These are phyloP conservation scores for Epistrophella euchroma DNA, from an alignment of 2,888 invertebrate genomes.

Conservation along the genomic window DNA sequence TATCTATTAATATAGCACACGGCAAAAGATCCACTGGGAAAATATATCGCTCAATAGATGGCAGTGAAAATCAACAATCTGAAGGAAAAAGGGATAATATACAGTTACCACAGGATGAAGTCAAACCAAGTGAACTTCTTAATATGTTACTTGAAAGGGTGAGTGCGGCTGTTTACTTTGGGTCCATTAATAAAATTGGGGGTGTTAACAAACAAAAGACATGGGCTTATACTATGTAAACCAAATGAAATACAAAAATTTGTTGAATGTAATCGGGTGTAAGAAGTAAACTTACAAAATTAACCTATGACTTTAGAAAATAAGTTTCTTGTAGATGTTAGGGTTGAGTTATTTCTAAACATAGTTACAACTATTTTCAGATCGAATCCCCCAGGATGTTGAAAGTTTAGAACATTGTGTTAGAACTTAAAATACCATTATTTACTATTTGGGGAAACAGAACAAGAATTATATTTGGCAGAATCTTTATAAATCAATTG, in stretches of 20 bases:
- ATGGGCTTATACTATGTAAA: neutral
- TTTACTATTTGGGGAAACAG: neutral
- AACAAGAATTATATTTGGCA: neutral
- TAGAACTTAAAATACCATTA: neutral
- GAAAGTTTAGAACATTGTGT: neutral
- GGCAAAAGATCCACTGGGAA: slow-evolving; percentile 70
- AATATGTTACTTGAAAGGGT: slow-evolving; percentile 64
- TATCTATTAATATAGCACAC: slow-evolving; percentile 59
- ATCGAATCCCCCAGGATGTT: neutral
- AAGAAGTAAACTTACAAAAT: neutral
- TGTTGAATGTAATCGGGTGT: neutral
- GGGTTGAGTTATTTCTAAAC: neutral
- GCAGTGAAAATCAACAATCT: slow-evolving; percentile 62
- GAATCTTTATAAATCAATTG: neutral
- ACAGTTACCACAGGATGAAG: slow-evolving; percentile 56
- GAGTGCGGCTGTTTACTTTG: slow-evolving; percentile 34
- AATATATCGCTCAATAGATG: slow-evolving; percentile 74
- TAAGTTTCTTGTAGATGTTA: neutral
- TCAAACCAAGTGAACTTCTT: slow-evolving; percentile 63
- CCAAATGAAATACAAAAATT: neutral
- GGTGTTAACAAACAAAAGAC: too few relatives aligned
- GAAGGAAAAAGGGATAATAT: slow-evolving; percentile 50
- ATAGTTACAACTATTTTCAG: neutral
- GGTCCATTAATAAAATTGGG: slow-evolving; percentile 5
- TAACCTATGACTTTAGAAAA: neutral